A percentile compares a stretch with the other conserved stretches of the same genome.
These are phyloP conservation scores for Syngnathus rostellatus DNA, from an alignment of 2,797 vertebrate genomes.

Conservation along the genomic window DNA sequence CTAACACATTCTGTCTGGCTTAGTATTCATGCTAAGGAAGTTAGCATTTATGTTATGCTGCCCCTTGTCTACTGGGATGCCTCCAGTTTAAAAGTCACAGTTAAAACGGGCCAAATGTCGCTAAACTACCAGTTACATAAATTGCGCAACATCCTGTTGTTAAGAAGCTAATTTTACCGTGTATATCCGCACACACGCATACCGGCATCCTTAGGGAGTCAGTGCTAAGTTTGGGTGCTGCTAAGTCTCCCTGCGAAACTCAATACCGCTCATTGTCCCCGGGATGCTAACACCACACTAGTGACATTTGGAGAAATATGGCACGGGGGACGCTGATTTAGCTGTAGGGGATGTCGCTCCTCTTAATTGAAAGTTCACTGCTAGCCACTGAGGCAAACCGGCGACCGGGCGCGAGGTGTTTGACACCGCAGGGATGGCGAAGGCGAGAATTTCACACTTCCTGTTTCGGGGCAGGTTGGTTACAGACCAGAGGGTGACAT, in stretches of 20 bases:
- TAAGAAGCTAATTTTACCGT: not conserved
- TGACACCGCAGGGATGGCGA: slow-evolving; percentile 15
- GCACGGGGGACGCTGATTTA: slow-evolving; percentile 17
- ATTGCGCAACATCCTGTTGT: slow-evolving; percentile 1
- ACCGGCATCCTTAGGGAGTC: slow-evolving; percentile 49
- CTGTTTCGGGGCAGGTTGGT: slow-evolving; percentile 9
- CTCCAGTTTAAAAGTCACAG: not conserved
- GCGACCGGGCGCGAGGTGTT: slow-evolving; percentile 25
- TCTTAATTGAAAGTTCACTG: slow-evolving; percentile 27
- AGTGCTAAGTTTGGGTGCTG: slow-evolving; percentile 71
- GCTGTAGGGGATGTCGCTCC: slow-evolving; percentile 8
- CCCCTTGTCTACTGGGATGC: not conserved
- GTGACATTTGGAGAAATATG: slow-evolving; percentile 67
- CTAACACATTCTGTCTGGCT: too few relatives aligned
- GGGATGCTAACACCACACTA: slow-evolving; percentile 53
- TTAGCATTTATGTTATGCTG: not conserved
- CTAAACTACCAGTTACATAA: not conserved
- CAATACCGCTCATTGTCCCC: slow-evolving; percentile 69
- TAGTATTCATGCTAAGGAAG: not conserved
- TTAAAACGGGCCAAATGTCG: not conserved
- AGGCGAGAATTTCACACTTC: slow-evolving; percentile 11
- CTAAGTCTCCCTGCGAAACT: slow-evolving; percentile 72
- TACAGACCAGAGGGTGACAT: slow-evolving; percentile 34
- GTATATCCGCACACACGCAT: not conserved
- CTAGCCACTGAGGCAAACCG: slow-evolving; percentile 22